phyloP scores from a whole-genome alignment of 1,140 invertebrate genomes.

The Leptinotarsa undecemlineata region DNA sequence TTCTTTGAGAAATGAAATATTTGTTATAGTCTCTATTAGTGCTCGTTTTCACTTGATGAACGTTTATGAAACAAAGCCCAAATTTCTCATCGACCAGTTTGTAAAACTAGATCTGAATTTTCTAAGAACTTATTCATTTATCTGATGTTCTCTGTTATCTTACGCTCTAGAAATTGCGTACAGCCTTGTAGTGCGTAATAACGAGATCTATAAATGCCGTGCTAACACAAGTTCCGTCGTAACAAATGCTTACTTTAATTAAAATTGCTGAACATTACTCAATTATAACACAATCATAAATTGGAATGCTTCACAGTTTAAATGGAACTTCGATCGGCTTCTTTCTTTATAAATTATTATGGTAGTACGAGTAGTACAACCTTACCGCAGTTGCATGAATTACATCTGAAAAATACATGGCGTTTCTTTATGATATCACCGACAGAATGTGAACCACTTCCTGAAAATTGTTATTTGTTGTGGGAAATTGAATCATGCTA shows the following conservation, averaged over 20 bases:
- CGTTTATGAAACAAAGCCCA: no score
- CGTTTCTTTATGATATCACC: no score
- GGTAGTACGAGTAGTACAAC: no score
- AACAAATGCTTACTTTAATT: constrained; percentile 32
- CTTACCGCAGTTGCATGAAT: no score
- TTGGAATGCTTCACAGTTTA: constrained; percentile 15
- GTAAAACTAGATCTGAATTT: neutral
- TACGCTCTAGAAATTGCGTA: constrained; percentile 16
- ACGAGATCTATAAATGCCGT: constrained; percentile 31
- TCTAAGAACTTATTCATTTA: neutral
- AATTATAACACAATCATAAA: constrained; percentile 37
- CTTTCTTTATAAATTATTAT: neutral
- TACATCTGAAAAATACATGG: no score
- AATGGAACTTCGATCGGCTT: constrained; percentile 7
- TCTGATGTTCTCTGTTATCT: constrained; percentile 6
- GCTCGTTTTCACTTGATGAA: no score
- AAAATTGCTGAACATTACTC: constrained; percentile 33
- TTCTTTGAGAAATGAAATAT: no score
- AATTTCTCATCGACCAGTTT: neutral
- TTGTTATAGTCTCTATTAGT: no score
- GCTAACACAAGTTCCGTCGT: constrained; percentile 25
- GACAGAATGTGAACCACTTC: no score
- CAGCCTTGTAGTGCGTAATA: constrained; percentile 23
- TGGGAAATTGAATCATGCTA: no score
- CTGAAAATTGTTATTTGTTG: no score